phyloP scores from a whole-genome alignment of 2,888 invertebrate species.

The Neria commutata region DNA sequence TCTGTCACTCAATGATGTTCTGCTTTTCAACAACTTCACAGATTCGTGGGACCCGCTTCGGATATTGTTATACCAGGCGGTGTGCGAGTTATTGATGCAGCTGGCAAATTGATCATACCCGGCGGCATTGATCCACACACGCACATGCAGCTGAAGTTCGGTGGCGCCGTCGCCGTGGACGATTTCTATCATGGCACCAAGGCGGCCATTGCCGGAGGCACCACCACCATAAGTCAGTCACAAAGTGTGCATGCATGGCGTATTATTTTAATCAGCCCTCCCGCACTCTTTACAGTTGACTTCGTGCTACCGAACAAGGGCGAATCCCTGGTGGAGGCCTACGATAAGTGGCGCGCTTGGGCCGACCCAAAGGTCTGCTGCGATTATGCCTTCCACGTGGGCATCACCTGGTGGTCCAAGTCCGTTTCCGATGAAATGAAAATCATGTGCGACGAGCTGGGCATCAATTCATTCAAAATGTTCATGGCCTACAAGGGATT shows the following conservation, averaged over 20 bases:
- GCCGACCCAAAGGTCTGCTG: conserved; percentile 98
- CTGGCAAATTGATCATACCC: conserved; percentile 89
- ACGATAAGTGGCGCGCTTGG: conserved; percentile 85
- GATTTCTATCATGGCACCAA: conserved; percentile 98
- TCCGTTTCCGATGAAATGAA: conserved; percentile 87
- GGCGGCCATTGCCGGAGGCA: conserved; percentile 97
- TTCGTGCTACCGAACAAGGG: conserved; percentile 84
- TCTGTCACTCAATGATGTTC: background rate
- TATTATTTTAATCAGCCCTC: background rate
- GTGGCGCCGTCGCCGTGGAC: conserved; percentile 87
- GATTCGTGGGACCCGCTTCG: conserved; percentile 58
- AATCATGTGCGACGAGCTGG: conserved; percentile 78
- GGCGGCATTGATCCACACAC: conserved; percentile 98
- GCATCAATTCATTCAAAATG: conserved; percentile 97
- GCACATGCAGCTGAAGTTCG: conserved; percentile 91
- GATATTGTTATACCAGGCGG: conserved; percentile 76
- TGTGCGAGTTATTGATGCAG: conserved; percentile 89
- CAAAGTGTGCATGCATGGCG: background rate
- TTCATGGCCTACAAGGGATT: conserved; percentile 95
- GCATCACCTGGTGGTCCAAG: conserved; percentile 87
- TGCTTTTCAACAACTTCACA: conserved; percentile 30
- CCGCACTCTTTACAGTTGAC: conserved; percentile 71
- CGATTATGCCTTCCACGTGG: conserved; percentile 94
- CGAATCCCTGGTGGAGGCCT: conserved; percentile 88
- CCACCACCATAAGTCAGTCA: conserved; percentile 90